Evolutionary conservation across 2,888 invertebrate genomes (phyloP).

Genomic region (Paralinhomoeus sp.): DNA sequence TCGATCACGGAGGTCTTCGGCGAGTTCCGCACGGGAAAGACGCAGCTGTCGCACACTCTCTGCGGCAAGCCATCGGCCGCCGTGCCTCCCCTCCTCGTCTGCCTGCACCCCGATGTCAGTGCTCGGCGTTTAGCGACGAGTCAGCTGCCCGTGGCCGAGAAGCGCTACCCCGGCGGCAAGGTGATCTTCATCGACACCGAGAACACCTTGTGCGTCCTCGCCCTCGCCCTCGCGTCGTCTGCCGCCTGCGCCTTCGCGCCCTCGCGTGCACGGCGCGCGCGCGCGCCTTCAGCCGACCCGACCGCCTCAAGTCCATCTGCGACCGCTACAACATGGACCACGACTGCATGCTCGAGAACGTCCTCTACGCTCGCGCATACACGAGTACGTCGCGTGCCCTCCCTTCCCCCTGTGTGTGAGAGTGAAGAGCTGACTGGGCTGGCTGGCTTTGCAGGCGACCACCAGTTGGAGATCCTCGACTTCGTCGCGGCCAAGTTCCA

Average conservation of each 20-base stretch:
- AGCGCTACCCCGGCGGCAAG: slow-evolving; percentile 50
- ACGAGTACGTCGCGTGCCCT: slow-evolving; percentile 39
- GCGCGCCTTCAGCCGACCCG: slow-evolving; percentile 47
- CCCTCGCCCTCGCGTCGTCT: too few relatives aligned
- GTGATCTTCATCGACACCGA: slow-evolving; percentile 59
- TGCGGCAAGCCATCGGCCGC: too few relatives aligned
- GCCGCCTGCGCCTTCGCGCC: too few relatives aligned
- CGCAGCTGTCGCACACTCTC: slow-evolving; percentile 53
- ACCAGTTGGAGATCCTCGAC: slow-evolving; percentile 52
- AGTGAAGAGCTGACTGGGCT: too few relatives aligned
- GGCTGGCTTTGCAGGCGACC: slow-evolving; percentile 34
- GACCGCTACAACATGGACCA: slow-evolving; percentile 52
- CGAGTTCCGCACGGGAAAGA: slow-evolving; percentile 58
- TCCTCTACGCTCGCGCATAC: slow-evolving; percentile 55
- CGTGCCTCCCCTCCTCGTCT: too few relatives aligned
- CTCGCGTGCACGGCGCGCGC: too few relatives aligned
- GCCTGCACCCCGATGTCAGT: too few relatives aligned
- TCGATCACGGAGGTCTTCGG: slow-evolving; percentile 58
- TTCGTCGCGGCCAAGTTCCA: slow-evolving; percentile 55
- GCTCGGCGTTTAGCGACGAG: slow-evolving; percentile 37
- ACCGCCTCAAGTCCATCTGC: slow-evolving; percentile 46
- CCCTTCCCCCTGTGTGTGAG: background rate
- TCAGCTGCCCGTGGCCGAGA: slow-evolving; percentile 43
- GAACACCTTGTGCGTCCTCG: slow-evolving; percentile 45
- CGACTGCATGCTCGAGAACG: slow-evolving; percentile 48